A percentile compares a stretch with the other conserved stretches of the same genome.
phyloP scores from a whole-genome alignment of 1,140 invertebrate genomes.

The Gryllus bimaculatus region DNA sequence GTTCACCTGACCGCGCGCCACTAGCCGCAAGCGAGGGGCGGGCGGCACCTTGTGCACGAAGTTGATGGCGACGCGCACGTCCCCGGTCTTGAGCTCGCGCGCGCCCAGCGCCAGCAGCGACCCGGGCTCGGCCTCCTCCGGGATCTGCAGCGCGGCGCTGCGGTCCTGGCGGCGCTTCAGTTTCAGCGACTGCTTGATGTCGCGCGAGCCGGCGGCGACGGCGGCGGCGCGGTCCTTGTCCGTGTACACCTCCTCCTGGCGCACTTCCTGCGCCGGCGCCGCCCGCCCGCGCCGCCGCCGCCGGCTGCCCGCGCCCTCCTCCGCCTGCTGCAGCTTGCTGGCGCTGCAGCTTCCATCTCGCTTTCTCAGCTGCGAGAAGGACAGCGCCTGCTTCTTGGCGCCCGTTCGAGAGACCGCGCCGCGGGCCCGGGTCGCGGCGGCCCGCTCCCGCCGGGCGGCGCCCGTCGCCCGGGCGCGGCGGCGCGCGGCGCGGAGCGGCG shows the following conservation, averaged over 20 bases:
- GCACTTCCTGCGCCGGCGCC: constrained; percentile 26
- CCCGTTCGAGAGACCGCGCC: background rate
- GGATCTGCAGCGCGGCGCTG: constrained; percentile 57
- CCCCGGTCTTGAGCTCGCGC: constrained; percentile 61
- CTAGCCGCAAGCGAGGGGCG: too few relatives aligned
- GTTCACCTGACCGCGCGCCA: too few relatives aligned
- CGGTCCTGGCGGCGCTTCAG: constrained; percentile 69
- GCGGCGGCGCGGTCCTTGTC: constrained; percentile 84
- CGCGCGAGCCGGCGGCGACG: constrained; percentile 68
- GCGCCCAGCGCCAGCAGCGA: constrained; percentile 61
- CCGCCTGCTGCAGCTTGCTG: background rate
- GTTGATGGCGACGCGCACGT: constrained; percentile 55
- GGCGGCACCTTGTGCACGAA: constrained; percentile 69
- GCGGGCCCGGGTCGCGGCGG: constrained; percentile 21
- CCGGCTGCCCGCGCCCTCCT: background rate
- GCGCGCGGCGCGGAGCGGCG: background rate
- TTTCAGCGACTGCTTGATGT: constrained; percentile 75
- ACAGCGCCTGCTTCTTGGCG: constrained; percentile 13
- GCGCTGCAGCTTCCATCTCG: background rate
- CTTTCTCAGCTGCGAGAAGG: constrained; percentile 17
- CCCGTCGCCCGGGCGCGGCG: background rate
- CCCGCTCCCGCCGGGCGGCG: constrained; percentile 10
- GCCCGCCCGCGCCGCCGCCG: background rate
- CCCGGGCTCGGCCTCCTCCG: constrained; percentile 66
- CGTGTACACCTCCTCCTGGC: constrained; percentile 69